Percentiles rank a stretch among this genome's conserved stretches.
phyloP scores from a whole-genome alignment of 2,797 vertebrate genomes.

The Melanotaenia trifasciata region DNA sequence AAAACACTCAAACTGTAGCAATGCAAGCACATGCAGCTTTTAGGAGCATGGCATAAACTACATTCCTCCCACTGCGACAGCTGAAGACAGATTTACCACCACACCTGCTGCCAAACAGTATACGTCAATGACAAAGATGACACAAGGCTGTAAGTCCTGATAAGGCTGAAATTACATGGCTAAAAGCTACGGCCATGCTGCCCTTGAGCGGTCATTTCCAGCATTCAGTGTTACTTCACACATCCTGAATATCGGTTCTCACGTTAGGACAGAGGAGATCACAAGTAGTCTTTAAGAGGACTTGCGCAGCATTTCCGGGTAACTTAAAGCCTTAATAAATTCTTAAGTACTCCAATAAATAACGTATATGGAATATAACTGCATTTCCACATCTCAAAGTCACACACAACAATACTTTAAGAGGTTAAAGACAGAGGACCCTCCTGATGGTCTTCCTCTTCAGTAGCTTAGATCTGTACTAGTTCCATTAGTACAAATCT shows the following conservation, averaged over 20 bases:
- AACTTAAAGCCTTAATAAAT: conserved; percentile 3
- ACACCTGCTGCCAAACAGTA: conserved; percentile 23
- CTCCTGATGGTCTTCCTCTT: neutral
- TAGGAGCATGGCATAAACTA: conserved; percentile 33
- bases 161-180: neutral
- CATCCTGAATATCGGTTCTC: conserved; percentile 1
- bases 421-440: neutral
- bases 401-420: neutral
- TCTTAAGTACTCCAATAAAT: conserved; percentile 22
- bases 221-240: neutral
- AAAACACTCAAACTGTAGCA: conserved; percentile 27
- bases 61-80: neutral
- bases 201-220: neutral
- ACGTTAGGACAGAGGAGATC: conserved; percentile 6
- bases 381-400: conserved; percentile 4
- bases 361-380: conserved; percentile 1
- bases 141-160: conserved; percentile 23
- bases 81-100: conserved; percentile 30
- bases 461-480: no score
- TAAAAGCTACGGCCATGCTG: conserved; percentile 4
- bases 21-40: neutral
- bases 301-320: neutral
- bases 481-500: neutral
- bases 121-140: conserved; percentile 24
- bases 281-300: neutral